Percentiles rank a stretch among this genome's conserved stretches.
Conservation (phyloP, 2,113 vertebrate genomes). For the Bombycilla garrulus region DNA sequence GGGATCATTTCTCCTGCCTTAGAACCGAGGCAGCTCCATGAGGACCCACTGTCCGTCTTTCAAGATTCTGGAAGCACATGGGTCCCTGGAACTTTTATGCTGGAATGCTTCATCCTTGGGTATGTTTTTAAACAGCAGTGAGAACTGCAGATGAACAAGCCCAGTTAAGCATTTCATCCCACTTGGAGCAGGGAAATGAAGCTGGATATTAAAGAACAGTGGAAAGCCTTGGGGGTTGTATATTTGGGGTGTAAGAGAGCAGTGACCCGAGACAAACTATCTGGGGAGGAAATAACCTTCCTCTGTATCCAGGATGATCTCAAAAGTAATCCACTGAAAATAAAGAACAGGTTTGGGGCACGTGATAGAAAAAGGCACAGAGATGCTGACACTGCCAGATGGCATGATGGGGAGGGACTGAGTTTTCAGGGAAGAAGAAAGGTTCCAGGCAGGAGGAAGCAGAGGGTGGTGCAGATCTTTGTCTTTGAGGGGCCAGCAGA, state of each 20-base stretch:
- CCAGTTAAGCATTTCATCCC: background rate
- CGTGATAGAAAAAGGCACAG: background rate
- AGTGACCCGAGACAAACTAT: background rate
- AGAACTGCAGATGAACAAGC: background rate
- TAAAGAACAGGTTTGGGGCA: background rate
- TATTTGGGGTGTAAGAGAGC: background rate
- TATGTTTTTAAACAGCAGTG: background rate
- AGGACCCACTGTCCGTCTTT: background rate
- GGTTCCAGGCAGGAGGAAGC: background rate
- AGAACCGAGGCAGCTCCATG: background rate
- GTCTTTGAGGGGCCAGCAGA: background rate
- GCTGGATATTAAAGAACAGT: background rate
- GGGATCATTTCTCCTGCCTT: background rate
- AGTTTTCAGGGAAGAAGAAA: background rate
- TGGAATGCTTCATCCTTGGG: background rate
- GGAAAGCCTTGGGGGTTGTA: too few relatives aligned
- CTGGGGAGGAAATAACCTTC: fast-evolving
- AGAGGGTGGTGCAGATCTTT: background rate
- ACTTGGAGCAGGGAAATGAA: background rate
- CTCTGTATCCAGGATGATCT: background rate
- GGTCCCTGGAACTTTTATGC: fast-evolving
- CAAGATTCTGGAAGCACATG: background rate
- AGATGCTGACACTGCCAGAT: background rate
- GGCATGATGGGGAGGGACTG: background rate
- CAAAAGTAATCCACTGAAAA: background rate